Percentiles rank a stretch among this genome's conserved stretches.
Evolutionary conservation across 2,888 invertebrate genomes (phyloP).

Genomic region (Siphlonurus alternatus): DNA sequence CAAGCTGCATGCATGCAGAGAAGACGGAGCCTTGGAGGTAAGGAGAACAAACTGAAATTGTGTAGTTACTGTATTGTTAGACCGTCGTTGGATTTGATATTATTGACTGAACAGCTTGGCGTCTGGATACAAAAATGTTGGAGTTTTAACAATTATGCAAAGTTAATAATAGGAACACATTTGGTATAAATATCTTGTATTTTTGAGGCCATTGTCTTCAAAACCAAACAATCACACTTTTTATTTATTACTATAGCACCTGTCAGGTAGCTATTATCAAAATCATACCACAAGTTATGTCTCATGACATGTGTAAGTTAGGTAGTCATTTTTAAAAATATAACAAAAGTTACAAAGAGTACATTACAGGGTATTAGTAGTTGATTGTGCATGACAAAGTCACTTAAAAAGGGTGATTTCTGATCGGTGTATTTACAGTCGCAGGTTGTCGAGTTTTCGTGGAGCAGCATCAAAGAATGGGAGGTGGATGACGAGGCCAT

Average conservation of each 20-base stretch:
- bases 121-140: not conserved
- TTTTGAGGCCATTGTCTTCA: too few relatives aligned
- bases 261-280: too few relatives aligned
- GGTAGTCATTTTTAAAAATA: too few relatives aligned
- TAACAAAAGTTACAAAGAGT: too few relatives aligned
- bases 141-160: not conserved
- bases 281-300: too few relatives aligned
- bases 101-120: not conserved
- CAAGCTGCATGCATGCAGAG: slow-evolving; percentile 69
- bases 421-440: slow-evolving; percentile 25
- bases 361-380: too few relatives aligned
- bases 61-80: not conserved
- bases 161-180: too few relatives aligned
- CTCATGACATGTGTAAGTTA: too few relatives aligned
- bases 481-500: slow-evolving; percentile 84
- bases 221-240: too few relatives aligned
- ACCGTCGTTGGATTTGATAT: not conserved
- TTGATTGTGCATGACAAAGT: not conserved
- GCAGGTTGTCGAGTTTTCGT: slow-evolving; percentile 65
- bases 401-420: not conserved
- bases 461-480: slow-evolving; percentile 71
- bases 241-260: too few relatives aligned
- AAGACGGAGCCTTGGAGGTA: slow-evolving; percentile 58
- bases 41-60: slow-evolving; percentile 5
- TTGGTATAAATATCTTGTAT: too few relatives aligned